Base-by-base conservation (phyloP, 2,888 invertebrate species). In the Chrysotoxum bicinctum region DNA sequence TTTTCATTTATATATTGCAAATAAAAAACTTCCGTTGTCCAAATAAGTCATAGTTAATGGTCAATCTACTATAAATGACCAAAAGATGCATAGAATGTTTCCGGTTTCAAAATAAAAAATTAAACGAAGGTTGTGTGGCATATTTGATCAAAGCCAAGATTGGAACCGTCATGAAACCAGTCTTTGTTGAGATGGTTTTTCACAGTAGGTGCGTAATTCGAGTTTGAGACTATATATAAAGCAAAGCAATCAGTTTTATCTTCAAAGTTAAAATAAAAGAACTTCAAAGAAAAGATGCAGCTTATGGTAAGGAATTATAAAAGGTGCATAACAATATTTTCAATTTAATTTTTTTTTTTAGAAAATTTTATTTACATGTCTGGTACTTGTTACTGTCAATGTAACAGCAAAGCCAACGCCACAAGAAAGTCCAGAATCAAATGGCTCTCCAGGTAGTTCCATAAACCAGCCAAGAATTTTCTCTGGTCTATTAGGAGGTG, bases 21-120 rank as follows among this genome's bases (percentile, higher is more conserved):
- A 66, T 43, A 32, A 66, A 58, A 58, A 50, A 78, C 78, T 79
- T 73, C 73, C 78, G 78, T 56, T 58, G 72, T 16, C 72, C 78
- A 79, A 73, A 66, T 50, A 43, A 12, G 37, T 30, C 60, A 64
- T 58, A 52, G 50, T 7, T 30, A 78, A 48, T 37, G 30, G 30
- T 3, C 30, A 56, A 48, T 66, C 19, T 2, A 14, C 73, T 73
- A 73, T 66, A 79, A 50, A 66, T 50, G 66, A 23, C 48, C 48
- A 48, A 23, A 21, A 66, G 73, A 72, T 50, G 73, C 32, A 54
- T 32, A 66, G 40, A 32, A 26, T 37, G 12, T 79, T 79, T 73
- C 78, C 78, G 73, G 58, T 50, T 50, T 66, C 6, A 6, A 48
- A 48, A 23, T 2, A 50, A 26, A 50, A 14, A 50, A 50, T 1